Base-by-base conservation (phyloP, 2,113 vertebrate genomes). In the Condylura cristata region DNA sequence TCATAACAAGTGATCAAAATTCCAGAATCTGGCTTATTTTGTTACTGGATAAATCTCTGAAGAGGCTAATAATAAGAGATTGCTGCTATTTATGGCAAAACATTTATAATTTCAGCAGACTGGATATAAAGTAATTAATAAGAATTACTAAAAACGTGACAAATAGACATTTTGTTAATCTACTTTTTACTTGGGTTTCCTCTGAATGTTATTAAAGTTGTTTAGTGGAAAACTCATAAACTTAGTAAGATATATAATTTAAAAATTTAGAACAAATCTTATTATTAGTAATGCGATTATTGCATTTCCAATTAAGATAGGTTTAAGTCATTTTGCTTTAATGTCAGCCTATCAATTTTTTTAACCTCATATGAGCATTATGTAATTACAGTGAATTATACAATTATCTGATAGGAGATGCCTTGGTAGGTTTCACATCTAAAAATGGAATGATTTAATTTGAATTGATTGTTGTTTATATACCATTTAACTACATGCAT, bases 11-110 rank as follows among this genome's bases (percentile, higher is more conserved):
- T 94, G 95, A 97, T 97, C 95, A 96, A 98, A 98, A 86, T 96
- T 94, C 71, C 56, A 94, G 90, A 97, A 91, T 97, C 89, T 97
- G 90, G n/a, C 76, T 97, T 96, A 97, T 96, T 98, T 91, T 97
- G 97, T 97, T 96, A 93, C 75, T 94, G 95, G 97, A 96, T 97
- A 98, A 98, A 96, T 97, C 93, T 94, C 85, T 96, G 92, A 97
- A 96, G 87, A 98, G 81, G 80, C 86, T 97, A 97, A 97, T 98
- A 97, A 98, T 96, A 96, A 96, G 32, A 95, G 56, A 96, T 89
- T 95, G 92, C 65, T 97, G 94, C 85, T 97, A 65, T 96, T 95
- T 94, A 96, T 95, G 84, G 61, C 63, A 80, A 96, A 95, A 97
- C 96, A 96, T 97, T 71, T 95, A 89, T 95, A 97, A 96, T 85